Evolutionary conservation across 1,140 invertebrate species (phyloP), one percentile per base, ranked within the genome.

Genomic region (Caenorhabditis latens): DNA sequence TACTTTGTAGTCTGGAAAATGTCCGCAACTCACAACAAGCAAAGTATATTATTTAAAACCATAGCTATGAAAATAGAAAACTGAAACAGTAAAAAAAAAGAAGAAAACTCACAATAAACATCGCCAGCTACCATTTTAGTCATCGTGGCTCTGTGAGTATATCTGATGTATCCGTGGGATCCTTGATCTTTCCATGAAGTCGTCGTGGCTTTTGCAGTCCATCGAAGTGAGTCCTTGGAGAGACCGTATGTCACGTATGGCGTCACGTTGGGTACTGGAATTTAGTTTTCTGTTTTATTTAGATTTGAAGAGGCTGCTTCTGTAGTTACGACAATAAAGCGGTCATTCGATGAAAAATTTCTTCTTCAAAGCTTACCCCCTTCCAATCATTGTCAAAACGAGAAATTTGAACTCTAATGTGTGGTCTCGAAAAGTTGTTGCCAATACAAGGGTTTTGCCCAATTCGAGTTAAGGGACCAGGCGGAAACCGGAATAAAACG

Each of bases 1-100:
- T 83, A 92, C 92, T 79, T 92, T 93, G 87, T 94, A 94, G 61
- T 90, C 92, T 93, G 63, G 84, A 89, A 58, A 61, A 2, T 24
- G 16, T 13, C n/a, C 8, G 5, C 1, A 3, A 53, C 9, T 53
- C 48, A 6, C 50, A 6, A 53, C 9, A 53, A 6, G 50, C n/a
- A n/a, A n/a, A n/a, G n/a, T n/a, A n/a, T n/a, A n/a, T n/a, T n/a
- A n/a, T n/a, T n/a, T n/a, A n/a, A n/a, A n/a, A n/a, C n/a, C n/a
- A n/a, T n/a, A n/a, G n/a, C n/a, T n/a, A n/a, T n/a, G n/a, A n/a
- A n/a, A n/a, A n/a, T n/a, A n/a, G n/a, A 11, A 61, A 5, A 5
- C 8, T 61, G 57, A 61, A 61, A n/a, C 57, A 61, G 57, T n/a
- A 61, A 61, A 21, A 21, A n/a, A 21, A n/a, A 5, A 5, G 57